Evolutionary conservation across 2,113 vertebrate genomes (phyloP).

Genomic region (Polypterus senegalus): DNA sequence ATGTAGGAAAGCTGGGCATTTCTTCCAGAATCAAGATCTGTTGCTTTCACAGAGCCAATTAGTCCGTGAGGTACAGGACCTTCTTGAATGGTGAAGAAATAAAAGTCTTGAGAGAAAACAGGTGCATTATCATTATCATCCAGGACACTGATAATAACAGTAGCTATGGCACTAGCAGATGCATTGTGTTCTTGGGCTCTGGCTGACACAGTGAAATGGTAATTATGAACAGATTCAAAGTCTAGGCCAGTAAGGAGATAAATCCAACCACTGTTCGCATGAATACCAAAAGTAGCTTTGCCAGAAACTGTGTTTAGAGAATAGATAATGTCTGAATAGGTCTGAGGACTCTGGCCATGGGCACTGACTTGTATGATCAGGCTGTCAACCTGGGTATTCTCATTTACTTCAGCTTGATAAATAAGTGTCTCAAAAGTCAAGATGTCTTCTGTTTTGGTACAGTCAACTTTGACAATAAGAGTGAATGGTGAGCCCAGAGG

Average conservation of each 20-base stretch:
- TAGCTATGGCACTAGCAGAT: constrained; percentile 46
- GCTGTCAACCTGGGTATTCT: constrained; percentile 43
- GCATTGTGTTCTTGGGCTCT: constrained; percentile 19
- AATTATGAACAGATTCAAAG: constrained; percentile 51
- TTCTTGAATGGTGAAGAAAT: constrained; percentile 74
- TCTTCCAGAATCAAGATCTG: constrained; percentile 67
- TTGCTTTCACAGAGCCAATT: constrained; percentile 60
- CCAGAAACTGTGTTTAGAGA: constrained; percentile 42
- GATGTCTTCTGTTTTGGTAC: constrained; percentile 26
- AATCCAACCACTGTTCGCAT: constrained; percentile 62
- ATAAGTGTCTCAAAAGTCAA: constrained; percentile 69
- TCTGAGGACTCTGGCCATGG: constrained; percentile 12
- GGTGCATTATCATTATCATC: constrained; percentile 84
- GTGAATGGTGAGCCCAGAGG: constrained; percentile 45
- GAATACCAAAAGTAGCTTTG: constrained; percentile 51
- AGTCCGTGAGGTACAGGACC: constrained; percentile 54
- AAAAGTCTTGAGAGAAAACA: constrained; percentile 43
- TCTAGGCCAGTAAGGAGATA: constrained; percentile 57
- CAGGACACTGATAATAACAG: constrained; percentile 56
- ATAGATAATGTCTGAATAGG: constrained; percentile 31
- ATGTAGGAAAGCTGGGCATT: constrained; percentile 77
- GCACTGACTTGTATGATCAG: constrained; percentile 64
- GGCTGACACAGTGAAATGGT: constrained; percentile 57
- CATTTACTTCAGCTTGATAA: constrained; percentile 74
- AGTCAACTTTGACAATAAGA: constrained; percentile 50